Evolutionary conservation across 2,797 vertebrate species (phyloP).

Genomic region (Paramormyrops hopkinsi): DNA sequence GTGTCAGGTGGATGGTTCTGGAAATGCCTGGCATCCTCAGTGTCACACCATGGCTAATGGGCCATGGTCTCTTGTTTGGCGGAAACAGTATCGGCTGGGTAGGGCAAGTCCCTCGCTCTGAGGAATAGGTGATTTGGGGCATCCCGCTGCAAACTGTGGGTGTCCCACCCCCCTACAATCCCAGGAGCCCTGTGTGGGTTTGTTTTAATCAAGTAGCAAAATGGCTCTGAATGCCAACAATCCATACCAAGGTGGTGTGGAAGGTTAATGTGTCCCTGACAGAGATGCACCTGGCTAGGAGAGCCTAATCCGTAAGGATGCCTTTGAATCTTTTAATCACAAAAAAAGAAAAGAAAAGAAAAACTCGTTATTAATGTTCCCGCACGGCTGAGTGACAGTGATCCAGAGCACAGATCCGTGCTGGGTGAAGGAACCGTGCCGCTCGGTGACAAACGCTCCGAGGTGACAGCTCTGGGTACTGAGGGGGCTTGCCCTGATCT

Average conservation of each 20-base stretch:
- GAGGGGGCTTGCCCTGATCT: background rate
- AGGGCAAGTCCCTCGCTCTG: background rate
- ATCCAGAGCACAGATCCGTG: background rate
- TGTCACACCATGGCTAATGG: background rate
- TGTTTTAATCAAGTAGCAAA: background rate
- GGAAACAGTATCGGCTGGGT: background rate
- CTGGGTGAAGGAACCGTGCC: too few relatives aligned
- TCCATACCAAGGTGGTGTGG: background rate
- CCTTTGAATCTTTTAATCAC: background rate
- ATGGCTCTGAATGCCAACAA: background rate
- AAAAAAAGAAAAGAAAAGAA: background rate
- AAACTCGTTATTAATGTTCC: background rate
- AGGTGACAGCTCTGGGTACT: background rate
- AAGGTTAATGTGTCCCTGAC: background rate
- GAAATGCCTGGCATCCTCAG: background rate
- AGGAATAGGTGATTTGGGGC: background rate
- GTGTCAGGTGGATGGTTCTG: conserved; percentile 1
- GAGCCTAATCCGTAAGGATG: background rate
- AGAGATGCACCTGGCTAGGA: background rate
- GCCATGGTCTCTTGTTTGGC: background rate
- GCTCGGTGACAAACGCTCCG: background rate
- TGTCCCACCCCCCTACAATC: background rate
- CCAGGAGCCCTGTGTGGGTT: background rate
- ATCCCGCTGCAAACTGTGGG: background rate
- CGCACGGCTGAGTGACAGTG: background rate